These are phyloP conservation scores for Psix sp. DNA, from an alignment of 1,140 invertebrate genomes.

Conservation along the genomic window DNA sequence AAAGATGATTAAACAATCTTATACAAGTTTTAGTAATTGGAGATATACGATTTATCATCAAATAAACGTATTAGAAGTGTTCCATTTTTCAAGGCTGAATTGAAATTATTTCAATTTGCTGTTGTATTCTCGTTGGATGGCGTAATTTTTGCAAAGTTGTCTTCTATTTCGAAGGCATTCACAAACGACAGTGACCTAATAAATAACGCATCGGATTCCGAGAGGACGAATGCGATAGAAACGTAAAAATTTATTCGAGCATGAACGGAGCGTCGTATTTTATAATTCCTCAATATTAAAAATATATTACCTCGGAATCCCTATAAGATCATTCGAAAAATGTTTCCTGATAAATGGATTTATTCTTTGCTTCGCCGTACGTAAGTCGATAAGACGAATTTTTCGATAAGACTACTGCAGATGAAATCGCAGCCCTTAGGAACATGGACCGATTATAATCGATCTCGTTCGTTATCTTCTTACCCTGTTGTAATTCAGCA, in stretches of 20 bases:
- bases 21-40: too few species aligned
- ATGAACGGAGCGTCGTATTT: slow-evolving; percentile 2
- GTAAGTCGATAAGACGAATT: slow-evolving; percentile 20
- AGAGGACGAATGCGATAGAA: not conserved
- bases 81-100: too few species aligned
- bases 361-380: slow-evolving; percentile 12
- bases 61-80: too few species aligned
- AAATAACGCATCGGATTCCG: not conserved
- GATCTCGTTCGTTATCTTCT: slow-evolving; percentile 2
- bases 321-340: slow-evolving; percentile 10
- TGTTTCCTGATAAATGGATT: slow-evolving; percentile 21
- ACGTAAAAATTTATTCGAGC: slow-evolving; percentile 15
- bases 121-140: too few species aligned
- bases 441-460: slow-evolving; percentile 7
- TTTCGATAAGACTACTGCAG: slow-evolving; percentile 6
- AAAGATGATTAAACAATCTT: too few species aligned
- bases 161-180: not conserved
- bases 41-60: too few species aligned
- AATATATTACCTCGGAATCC: slow-evolving; percentile 15
- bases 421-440: slow-evolving; percentile 22
- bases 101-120: too few species aligned
- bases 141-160: not conserved
- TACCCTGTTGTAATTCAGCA: too few species aligned
- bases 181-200: not conserved
- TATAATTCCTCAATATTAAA: slow-evolving; percentile 22